Percentiles rank a stretch among this genome's conserved stretches.
phyloP scores from a whole-genome alignment of 1,140 invertebrate species.

The Frieseomelitta varia region DNA sequence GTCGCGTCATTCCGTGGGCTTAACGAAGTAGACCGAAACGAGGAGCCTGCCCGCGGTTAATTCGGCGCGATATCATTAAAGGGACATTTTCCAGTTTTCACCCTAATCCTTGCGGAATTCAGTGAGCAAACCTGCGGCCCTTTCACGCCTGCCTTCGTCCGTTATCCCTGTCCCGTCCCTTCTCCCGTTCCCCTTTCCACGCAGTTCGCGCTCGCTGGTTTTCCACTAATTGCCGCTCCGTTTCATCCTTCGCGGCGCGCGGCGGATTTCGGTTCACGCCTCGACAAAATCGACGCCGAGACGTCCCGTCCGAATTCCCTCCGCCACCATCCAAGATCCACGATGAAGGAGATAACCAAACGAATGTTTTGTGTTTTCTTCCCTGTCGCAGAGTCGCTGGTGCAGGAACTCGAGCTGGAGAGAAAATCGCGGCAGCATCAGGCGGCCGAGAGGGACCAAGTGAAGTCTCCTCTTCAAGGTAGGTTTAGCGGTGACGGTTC shows the following conservation, averaged over 20 bases:
- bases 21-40: constrained; percentile 55
- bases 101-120: constrained; percentile 81
- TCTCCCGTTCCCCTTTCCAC: constrained; percentile 45
- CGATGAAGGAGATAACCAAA: constrained; percentile 13
- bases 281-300: constrained; percentile 53
- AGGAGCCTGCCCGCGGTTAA: constrained; percentile 71
- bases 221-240: constrained; percentile 80
- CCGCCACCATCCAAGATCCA: background rate
- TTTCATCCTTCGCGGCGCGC: constrained; percentile 75
- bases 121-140: constrained; percentile 76
- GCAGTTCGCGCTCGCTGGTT: constrained; percentile 54
- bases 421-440: constrained; percentile 90
- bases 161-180: constrained; percentile 67
- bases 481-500: constrained; percentile 72
- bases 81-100: constrained; percentile 82
- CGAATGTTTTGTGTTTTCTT: constrained; percentile 61
- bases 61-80: constrained; percentile 79
- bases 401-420: constrained; percentile 92
- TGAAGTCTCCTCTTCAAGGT: constrained; percentile 92
- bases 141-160: constrained; percentile 73
- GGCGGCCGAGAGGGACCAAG: constrained; percentile 88
- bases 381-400: constrained; percentile 88
- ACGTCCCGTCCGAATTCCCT: background rate
- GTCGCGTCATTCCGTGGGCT: background rate
- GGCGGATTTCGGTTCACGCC: constrained; percentile 70